Base-by-base conservation (phyloP, 1,140 invertebrate genomes). In the Euura lappo region DNA sequence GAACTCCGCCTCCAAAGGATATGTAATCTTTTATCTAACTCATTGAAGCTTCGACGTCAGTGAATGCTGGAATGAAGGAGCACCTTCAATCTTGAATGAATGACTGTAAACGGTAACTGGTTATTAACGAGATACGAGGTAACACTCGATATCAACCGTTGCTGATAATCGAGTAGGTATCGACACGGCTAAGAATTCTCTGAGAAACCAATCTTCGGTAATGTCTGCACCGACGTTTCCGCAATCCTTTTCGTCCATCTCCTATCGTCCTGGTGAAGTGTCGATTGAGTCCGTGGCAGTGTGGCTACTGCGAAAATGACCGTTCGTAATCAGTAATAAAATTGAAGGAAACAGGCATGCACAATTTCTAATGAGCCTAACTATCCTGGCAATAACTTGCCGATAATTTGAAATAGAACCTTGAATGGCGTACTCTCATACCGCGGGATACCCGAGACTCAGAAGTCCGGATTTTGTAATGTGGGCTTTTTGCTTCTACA, bases 321-420 rank as follows among this genome's bases (percentile, higher is more conserved):
- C 3, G 51, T 60, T 60, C 6, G 51, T n/a, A 60, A 60, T 60
- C 3, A 60, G 51, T 11, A 60, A 60, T 60, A 60, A 60, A 60
- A 60, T 11, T 60, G 51, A 11, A 60, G 10, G 13, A 60, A 60
- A 60, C 51, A 60, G 51, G 51, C 51, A 60, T 60, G 51, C 13
- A 60, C 13, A 60, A 60, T 60, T 8, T 60, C 51, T 60, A 60
- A 60, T 60, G 51, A 60, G 51, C 51, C 51, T 60, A 60, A n/a
- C 10, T 60, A 60, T 60, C 51, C 51, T 60, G 51, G 51, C 13
- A 60, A 60, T 60, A 60, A 60, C 51, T 60, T 60, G 51, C 13
- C 51, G 51, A 60, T 60, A 60, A 60, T 60, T 60, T 60, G 51
- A 60, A 60, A 60, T n/a, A 60, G 51, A 60, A 60, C 51, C 51